Conservation (phyloP, 2,113 vertebrate species). For the Dasyornis broadbenti region DNA sequence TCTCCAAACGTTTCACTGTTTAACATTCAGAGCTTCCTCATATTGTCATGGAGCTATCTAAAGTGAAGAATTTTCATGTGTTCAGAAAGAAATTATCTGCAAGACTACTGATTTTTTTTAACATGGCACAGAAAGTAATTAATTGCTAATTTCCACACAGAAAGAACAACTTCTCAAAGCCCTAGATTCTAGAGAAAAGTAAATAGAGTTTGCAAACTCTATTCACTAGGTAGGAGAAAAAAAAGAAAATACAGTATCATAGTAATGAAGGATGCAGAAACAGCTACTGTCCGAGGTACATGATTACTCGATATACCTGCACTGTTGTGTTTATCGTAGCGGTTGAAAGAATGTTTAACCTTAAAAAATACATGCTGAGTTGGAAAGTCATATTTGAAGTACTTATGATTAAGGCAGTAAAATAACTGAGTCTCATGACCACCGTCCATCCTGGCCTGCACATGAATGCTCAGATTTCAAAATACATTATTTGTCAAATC, state of each 20-base stretch:
- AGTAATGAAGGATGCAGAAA: background rate
- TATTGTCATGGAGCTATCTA: background rate
- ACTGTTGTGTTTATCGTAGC: background rate
- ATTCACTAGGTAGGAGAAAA: background rate
- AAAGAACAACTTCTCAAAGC: background rate
- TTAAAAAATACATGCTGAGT: background rate
- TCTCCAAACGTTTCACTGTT: background rate
- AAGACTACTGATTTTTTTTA: background rate
- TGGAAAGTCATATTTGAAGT: background rate
- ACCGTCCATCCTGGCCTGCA: background rate
- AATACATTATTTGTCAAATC: background rate
- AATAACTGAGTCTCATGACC: background rate
- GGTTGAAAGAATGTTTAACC: background rate
- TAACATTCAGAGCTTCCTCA: background rate
- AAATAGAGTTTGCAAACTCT: background rate
- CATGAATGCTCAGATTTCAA: background rate
- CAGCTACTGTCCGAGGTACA: background rate
- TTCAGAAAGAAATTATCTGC: background rate
- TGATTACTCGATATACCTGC: background rate
- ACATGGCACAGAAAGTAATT: background rate
- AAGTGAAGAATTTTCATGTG: background rate
- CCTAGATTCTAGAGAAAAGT: background rate
- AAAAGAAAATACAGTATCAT: background rate
- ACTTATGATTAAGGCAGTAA: background rate
- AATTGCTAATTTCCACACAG: background rate